Evolutionary conservation across 2,797 vertebrate genomes (phyloP).

Genomic region (Enteromius anoplus): DNA sequence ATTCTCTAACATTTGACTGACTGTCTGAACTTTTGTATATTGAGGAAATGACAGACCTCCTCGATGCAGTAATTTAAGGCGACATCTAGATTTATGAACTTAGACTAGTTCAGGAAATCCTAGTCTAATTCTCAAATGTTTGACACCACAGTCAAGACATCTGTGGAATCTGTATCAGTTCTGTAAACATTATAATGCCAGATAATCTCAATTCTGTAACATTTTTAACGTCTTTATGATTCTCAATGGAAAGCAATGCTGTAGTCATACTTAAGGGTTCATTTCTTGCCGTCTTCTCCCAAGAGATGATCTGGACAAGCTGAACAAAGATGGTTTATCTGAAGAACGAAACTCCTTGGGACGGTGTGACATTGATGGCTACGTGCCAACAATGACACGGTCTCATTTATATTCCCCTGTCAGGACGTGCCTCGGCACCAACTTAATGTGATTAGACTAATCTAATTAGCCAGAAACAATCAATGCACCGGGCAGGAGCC

Average conservation of each 20-base stretch:
- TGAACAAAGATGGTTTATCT: slow-evolving; percentile 11
- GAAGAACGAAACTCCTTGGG: slow-evolving; percentile 29
- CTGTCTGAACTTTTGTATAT: background rate
- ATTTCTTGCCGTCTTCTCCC: background rate
- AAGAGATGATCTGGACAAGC: background rate
- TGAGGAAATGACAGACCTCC: background rate
- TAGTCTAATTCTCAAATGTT: background rate
- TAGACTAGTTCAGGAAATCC: background rate
- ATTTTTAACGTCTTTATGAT: background rate
- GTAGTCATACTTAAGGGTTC: background rate
- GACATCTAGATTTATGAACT: background rate
- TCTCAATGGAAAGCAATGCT: background rate
- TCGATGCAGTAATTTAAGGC: background rate
- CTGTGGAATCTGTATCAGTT: background rate
- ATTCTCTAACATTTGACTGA: background rate
- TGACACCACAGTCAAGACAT: background rate
- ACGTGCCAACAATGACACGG: slow-evolving; percentile 48
- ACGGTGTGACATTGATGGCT: slow-evolving; percentile 40
- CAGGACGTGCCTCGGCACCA: slow-evolving; percentile 60
- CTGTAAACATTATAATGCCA: background rate
- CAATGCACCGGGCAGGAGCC: slow-evolving; percentile 60
- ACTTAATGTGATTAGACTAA: slow-evolving; percentile 79
- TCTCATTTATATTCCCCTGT: slow-evolving; percentile 63
- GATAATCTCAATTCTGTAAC: background rate
- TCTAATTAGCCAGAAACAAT: slow-evolving; percentile 76